Conservation (phyloP, 2,888 invertebrate species). For the Aporophyla lueneburgensis region DNA sequence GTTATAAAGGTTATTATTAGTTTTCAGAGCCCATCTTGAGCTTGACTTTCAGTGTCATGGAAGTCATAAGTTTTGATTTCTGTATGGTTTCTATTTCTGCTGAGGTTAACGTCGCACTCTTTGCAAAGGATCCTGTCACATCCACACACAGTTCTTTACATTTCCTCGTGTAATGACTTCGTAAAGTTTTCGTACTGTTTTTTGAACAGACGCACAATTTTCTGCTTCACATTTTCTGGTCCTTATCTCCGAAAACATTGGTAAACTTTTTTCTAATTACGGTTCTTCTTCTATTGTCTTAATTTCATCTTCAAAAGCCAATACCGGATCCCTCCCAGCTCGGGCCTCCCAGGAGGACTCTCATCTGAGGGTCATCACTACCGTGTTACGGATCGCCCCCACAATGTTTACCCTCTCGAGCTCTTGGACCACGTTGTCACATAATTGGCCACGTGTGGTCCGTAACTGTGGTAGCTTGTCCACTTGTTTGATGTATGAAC, state of each 20-base stretch:
- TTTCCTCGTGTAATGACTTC: not conserved
- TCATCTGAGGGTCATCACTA: slow-evolving; percentile 72
- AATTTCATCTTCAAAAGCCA: slow-evolving; percentile 18
- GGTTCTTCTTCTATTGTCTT: not conserved
- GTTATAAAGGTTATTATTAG: slow-evolving; percentile 9
- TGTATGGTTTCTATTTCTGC: not conserved
- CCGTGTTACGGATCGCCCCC: slow-evolving; percentile 82
- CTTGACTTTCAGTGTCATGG: not conserved
- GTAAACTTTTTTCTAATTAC: not conserved
- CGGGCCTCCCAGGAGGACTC: slow-evolving; percentile 74
- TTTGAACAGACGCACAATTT: not conserved
- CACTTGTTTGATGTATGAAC: slow-evolving; percentile 61
- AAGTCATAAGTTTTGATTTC: not conserved
- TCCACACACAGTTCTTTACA: not conserved
- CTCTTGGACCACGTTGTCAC: slow-evolving; percentile 80
- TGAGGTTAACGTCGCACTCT: not conserved
- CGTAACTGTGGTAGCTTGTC: slow-evolving; percentile 73
- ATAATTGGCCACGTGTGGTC: slow-evolving; percentile 83
- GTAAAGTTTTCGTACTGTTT: too few relatives aligned
- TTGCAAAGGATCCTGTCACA: not conserved
- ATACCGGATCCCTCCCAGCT: slow-evolving; percentile 63
- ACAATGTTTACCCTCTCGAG: slow-evolving; percentile 82
- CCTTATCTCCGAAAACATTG: not conserved
- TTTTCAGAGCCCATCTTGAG: slow-evolving; percentile 2
- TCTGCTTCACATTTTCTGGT: not conserved